Percentiles rank a stretch among this genome's conserved stretches.
Evolutionary conservation across 2,797 vertebrate genomes (phyloP).

Genomic region (Onychomys leucogaster): DNA sequence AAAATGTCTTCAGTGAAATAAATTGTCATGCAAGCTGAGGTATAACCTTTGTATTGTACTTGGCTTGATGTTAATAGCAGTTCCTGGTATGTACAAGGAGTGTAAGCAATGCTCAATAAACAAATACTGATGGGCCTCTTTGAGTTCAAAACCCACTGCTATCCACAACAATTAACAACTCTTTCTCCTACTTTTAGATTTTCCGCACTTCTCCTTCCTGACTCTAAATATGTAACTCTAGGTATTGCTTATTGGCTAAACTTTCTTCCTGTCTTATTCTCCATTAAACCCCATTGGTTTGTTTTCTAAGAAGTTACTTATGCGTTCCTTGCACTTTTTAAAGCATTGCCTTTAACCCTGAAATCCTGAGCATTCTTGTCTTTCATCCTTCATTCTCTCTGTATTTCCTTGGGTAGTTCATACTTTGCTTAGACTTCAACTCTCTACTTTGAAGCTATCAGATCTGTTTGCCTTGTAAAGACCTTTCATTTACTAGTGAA

Average conservation of each 20-base stretch:
- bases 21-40: not conserved
- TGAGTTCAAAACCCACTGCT: not conserved
- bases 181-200: not conserved
- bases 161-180: not conserved
- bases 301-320: not conserved
- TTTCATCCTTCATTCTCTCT: not conserved
- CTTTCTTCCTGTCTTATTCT: not conserved
- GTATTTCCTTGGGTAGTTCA: not conserved
- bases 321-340: not conserved
- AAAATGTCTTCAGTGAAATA: not conserved
- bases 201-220: not conserved
- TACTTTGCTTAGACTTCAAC: not conserved
- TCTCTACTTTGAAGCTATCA: not conserved
- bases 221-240: not conserved
- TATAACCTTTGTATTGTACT: not conserved
- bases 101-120: not conserved
- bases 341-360: not conserved
- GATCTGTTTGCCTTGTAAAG: not conserved
- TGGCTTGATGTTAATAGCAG: not conserved
- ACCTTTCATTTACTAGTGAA: not conserved
- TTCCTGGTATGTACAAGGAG: not conserved
- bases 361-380: not conserved
- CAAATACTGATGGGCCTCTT: not conserved
- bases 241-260: not conserved
- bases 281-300: not conserved